Evolutionary conservation across 2,113 vertebrate species (phyloP), one percentile per base, ranked within the genome.

Genomic region (Eptesicus fuscus): DNA sequence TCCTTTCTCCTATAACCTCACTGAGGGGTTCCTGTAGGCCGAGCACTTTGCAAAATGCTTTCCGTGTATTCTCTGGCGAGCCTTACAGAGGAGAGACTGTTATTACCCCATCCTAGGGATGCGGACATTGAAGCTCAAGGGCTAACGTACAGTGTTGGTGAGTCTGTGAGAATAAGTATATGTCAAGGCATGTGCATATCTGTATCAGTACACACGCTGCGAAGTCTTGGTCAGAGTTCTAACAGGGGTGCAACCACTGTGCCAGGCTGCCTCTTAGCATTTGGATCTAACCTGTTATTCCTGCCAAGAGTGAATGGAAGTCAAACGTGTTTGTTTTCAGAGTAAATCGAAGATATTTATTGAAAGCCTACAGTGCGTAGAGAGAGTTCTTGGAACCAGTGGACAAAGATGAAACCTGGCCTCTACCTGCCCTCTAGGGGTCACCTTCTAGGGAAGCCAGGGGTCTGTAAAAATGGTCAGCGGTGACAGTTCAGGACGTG

Each of bases 231-330:
- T 89, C 17, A 40, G 85, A 71, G 42, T 35, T 70, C 69, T 51
- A 5, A 61, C 10, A n/a, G n/a, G 4, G 49, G 0, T 42, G 47
- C 42, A 61, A 79, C 13, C 0, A 0, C 32, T 28, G 0, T 44
- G 59, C 71, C 73, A 16, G 13, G 20, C 56, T 44, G 49, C 59
- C 82, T 51, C 22, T 28, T 47, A 42, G 47, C 40, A 17, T 82
- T n/a, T 79, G n/a, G 23, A 9, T 59, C 3, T 47, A 10, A 30
- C 35, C 5, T n/a, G 4, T 14, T 28, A 30, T n/a, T 51, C 30
- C n/a, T 61, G 47, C 76, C 35, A 37, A 44, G 85, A 13, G 40
- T 17, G 40, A 18, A 59, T 69, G 14, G n/a, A 90, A 87, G 67
- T 74, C 65, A 69, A 7, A 32, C 49, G 23, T n/a, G 5, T 53